Base-by-base conservation (phyloP, 2,888 invertebrate genomes). In the Drosophila emarginata region DNA sequence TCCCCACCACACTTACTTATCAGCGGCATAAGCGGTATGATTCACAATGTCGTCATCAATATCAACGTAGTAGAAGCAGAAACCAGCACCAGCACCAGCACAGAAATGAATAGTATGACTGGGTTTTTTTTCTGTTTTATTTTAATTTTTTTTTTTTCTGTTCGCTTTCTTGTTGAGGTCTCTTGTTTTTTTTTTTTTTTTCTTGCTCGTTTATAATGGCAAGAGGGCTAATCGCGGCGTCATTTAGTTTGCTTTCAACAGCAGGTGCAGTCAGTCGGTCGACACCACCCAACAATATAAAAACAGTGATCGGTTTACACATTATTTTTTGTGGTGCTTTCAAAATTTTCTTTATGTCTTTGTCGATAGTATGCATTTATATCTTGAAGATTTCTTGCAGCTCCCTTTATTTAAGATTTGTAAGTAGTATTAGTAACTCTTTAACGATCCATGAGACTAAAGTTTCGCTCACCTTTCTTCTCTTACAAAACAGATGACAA, bases 221-320 rank as follows among this genome's bases (percentile, higher is more conserved):
- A 59, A 14, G 52, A 40, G 39, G 52, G 80, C 67, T 71, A 67
- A 86, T 61, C 63, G 64, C 32, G 59, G 54, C 28, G 54, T 7
- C 78, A 56, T 60, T 82, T 86, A 82, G 87, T 82, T 77, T 67
- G 58, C 63, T 64, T 72, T 64, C 59, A 75, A 61, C 73, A 74
- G 78, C 78, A 86, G 87, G 61, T 86, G 84, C 74, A 80, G 53
- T 58, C 80, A 83, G 86, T 59, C 36, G 28, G 37, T 40, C n/a
- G 12, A 5, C 15, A 39, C 45, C 9, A 32, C 9, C 32, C 32
- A 32, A 32, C 11, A 32, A 32, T 9, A 32, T 32, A 32, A 26
- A 37, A 9, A 40, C 39, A 54, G 36, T 51, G 66, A n/a, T 40
- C 36, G 2, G 15, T 36, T 23, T 36, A 37, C 12, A 23, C 2